Evolutionary conservation across 2,888 invertebrate species (phyloP).

Genomic region (Hoplodrina ambigua): DNA sequence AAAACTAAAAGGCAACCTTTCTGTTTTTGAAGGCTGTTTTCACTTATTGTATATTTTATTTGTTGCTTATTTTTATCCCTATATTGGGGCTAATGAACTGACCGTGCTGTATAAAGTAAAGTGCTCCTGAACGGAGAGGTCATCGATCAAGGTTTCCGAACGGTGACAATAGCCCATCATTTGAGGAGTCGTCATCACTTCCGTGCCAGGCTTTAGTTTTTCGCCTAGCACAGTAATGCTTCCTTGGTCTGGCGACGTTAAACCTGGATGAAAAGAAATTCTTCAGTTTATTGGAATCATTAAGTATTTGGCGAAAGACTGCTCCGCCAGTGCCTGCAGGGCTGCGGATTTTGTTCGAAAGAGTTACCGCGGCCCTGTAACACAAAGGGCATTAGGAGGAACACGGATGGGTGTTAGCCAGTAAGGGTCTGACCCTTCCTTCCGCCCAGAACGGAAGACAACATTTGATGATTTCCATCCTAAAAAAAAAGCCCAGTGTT

Average conservation of each 20-base stretch:
- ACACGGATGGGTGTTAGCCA: too few species aligned
- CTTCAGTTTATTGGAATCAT: neutral
- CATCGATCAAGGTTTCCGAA: slow-evolving; percentile 72
- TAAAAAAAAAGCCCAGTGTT: too few species aligned
- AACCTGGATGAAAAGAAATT: slow-evolving; percentile 66
- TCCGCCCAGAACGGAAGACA: too few species aligned
- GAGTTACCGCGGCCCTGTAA: too few species aligned
- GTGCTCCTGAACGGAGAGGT: slow-evolving; percentile 82
- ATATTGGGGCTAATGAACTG: neutral
- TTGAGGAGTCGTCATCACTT: slow-evolving; percentile 70
- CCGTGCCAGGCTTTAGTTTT: slow-evolving; percentile 54
- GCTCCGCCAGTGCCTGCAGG: too few species aligned
- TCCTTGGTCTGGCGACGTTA: slow-evolving; percentile 78
- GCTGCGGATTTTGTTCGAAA: too few species aligned
- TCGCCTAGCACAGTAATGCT: slow-evolving; percentile 77
- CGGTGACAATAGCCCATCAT: slow-evolving; percentile 84
- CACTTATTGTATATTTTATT: neutral
- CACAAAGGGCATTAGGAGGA: too few species aligned
- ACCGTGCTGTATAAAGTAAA: slow-evolving; percentile 76
- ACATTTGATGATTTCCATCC: too few species aligned
- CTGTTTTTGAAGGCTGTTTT: too few species aligned
- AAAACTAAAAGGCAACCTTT: too few species aligned
- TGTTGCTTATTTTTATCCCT: neutral
- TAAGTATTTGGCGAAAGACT: neutral
- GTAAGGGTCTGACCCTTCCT: too few species aligned